A percentile compares a stretch with the other conserved stretches of the same genome.
These are phyloP conservation scores for Drosophila micromelanica DNA, from an alignment of 1,140 invertebrate species.

Conservation along the genomic window DNA sequence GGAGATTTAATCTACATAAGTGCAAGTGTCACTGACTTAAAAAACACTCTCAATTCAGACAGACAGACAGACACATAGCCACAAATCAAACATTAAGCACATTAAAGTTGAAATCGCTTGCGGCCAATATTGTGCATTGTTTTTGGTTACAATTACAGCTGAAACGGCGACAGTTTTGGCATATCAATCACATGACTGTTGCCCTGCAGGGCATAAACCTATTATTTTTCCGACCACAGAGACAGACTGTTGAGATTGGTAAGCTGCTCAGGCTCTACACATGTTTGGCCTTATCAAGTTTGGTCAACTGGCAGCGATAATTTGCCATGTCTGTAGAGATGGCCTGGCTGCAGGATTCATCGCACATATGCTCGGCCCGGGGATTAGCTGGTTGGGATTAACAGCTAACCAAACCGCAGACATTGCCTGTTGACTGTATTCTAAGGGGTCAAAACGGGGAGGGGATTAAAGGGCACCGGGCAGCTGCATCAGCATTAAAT, in stretches of 20 bases:
- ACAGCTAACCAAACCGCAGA: conserved; percentile 45
- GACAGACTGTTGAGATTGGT: conserved; percentile 15
- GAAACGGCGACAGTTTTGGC: conserved; percentile 62
- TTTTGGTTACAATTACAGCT: conserved; percentile 17
- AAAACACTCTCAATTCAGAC: neutral
- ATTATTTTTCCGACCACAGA: conserved; percentile 74
- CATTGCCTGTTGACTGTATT: neutral
- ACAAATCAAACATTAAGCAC: conserved; percentile 65
- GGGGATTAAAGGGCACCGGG: neutral
- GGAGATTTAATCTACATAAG: conserved; percentile 8
- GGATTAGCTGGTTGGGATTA: conserved; percentile 46
- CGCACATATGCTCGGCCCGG: conserved; percentile 39
- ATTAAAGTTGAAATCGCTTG: conserved; percentile 57
- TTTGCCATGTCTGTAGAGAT: conserved; percentile 32
- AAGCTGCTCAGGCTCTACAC: conserved; percentile 32
- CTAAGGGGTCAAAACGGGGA: neutral
- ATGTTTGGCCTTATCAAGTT: conserved; percentile 48
- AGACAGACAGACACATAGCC: conserved; percentile 21
- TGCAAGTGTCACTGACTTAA: conserved; percentile 30
- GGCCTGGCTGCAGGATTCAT: neutral
- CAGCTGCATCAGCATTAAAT: conserved; percentile 46
- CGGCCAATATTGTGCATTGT: conserved; percentile 7
- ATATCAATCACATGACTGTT: conserved; percentile 71
- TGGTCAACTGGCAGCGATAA: conserved; percentile 49
- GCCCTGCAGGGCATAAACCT: conserved; percentile 54